phyloP scores from a whole-genome alignment of 1,140 invertebrate genomes.

The Meteorus sp. region DNA sequence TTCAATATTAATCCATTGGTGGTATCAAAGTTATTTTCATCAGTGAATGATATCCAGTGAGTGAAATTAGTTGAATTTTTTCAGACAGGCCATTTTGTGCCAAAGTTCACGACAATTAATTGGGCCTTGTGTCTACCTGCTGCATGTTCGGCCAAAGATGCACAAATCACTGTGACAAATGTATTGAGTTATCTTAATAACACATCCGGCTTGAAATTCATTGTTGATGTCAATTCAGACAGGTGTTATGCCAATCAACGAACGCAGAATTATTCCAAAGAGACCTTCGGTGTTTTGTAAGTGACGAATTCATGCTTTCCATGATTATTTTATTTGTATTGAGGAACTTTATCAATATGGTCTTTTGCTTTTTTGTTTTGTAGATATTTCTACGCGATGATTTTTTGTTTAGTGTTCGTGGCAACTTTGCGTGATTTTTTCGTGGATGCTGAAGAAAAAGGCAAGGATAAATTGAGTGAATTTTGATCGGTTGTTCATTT shows the following conservation, averaged over 20 bases:
- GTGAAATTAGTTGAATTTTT: constrained; percentile 31
- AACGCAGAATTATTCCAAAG: constrained; percentile 47
- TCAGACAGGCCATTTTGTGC: constrained; percentile 70
- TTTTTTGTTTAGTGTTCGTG: constrained; percentile 47
- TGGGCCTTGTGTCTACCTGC: constrained; percentile 72
- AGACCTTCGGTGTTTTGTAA: constrained; percentile 55
- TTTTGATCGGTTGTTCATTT: constrained; percentile 4
- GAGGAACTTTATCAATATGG: constrained; percentile 6
- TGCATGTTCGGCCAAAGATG: constrained; percentile 63
- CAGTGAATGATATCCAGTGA: neutral
- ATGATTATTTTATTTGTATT: neutral
- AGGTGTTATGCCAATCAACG: constrained; percentile 63
- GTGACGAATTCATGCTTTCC: constrained; percentile 26
- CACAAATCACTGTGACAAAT: constrained; percentile 60
- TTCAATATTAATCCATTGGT: too few relatives aligned
- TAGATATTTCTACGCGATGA: constrained; percentile 55
- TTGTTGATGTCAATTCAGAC: constrained; percentile 61
- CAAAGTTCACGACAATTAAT: constrained; percentile 68
- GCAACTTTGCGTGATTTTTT: constrained; percentile 53
- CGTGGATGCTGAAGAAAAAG: constrained; percentile 41
- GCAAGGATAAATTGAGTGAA: constrained; percentile 31
- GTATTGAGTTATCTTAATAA: constrained; percentile 63
- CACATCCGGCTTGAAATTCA: constrained; percentile 61
- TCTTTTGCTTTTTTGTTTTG: constrained; percentile 21
- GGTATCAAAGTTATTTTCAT: neutral